These are phyloP conservation scores for Pocillopora grandis DNA, from an alignment of 92 coral and sea anemone genomes.

Conservation along the genomic window DNA sequence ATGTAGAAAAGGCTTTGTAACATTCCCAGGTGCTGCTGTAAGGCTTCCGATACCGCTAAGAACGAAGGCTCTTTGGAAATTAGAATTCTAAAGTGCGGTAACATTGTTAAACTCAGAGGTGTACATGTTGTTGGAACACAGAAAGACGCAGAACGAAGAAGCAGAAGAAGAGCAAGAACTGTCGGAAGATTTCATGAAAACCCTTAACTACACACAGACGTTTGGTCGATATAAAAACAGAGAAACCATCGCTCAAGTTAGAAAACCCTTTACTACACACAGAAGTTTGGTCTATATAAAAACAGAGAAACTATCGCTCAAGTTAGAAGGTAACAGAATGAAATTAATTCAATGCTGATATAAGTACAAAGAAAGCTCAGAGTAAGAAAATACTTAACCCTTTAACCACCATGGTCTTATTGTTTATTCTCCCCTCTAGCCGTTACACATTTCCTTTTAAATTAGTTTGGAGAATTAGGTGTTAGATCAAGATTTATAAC, in stretches of 20 bases:
- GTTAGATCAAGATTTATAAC: no score
- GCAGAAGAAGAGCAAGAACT: constrained; percentile 96
- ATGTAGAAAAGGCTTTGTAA: constrained; percentile 61
- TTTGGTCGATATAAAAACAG: constrained; percentile 97
- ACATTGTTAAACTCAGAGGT: constrained; percentile 95
- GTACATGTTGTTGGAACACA: constrained; percentile 96
- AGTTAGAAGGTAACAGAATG: constrained; percentile 76
- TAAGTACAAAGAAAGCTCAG: no score
- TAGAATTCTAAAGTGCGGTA: constrained; percentile 98
- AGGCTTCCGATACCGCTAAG: constrained; percentile 83
- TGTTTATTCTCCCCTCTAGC: no score
- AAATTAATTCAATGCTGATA: no score
- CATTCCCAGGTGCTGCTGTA: constrained; percentile 70
- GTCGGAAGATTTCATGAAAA: constrained; percentile 95
- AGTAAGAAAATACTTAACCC: no score
- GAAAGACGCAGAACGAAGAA: constrained; percentile 93
- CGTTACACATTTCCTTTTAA: no score
- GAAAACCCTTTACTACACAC: no score
- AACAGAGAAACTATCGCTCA: constrained; percentile 35
- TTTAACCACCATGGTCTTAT: no score
- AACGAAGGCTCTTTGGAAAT: constrained; percentile 72
- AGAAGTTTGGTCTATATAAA: no score
- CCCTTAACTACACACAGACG: constrained; percentile 85
- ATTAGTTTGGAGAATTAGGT: no score
- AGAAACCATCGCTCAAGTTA: constrained; percentile 73